Evolutionary conservation across 2,888 invertebrate species (phyloP), one percentile per base, ranked within the genome.

Genomic region (Lithophane leautieri): DNA sequence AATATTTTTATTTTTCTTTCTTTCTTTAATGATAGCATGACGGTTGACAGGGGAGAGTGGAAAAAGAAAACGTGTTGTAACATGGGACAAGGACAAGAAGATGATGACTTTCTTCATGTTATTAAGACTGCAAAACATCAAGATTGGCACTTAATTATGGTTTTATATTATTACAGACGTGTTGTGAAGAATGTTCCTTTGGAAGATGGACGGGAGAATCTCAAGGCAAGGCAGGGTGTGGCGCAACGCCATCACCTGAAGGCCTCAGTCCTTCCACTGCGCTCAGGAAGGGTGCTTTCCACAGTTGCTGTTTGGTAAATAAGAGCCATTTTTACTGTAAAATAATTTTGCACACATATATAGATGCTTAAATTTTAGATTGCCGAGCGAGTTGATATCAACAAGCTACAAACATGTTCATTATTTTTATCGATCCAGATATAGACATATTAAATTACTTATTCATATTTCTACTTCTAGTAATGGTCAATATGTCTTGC

Each of bases 101-200:
- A n/a, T n/a, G n/a, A n/a, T n/a, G n/a, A 40, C 40, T n/a, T 22
- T 60, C 28, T 25, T 25, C 22, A 56, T 28, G 58, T 28, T 8
- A 34, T 22, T 22, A 61, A 34, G 7, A 22, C 22, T 22, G 61
- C 22, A 22, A 34, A 12, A 22, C 12, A 61, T 40, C 34, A 22
- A 61, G 22, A 40, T 61, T 61, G 60, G 60, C 11, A 28, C 9
- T 22, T 61, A 60, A 61, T 40, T 22, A 40, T 22, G 22, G 11
- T n/a, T 40, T 0, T 40, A 14, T 62, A 8, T 61, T 40, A 40
- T 62, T 62, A n/a, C 61, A 62, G 96, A 90, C 86, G 0, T 96
- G 96, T 79, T 96, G 96, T 79, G 94, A 95, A 8, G 96, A 96
- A 78, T 96, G 96, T 79, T 89, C 92, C 0, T 87, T 96, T 28